phyloP scores from a whole-genome alignment of 2,113 vertebrate genomes.

The Anguilla rostrata region DNA sequence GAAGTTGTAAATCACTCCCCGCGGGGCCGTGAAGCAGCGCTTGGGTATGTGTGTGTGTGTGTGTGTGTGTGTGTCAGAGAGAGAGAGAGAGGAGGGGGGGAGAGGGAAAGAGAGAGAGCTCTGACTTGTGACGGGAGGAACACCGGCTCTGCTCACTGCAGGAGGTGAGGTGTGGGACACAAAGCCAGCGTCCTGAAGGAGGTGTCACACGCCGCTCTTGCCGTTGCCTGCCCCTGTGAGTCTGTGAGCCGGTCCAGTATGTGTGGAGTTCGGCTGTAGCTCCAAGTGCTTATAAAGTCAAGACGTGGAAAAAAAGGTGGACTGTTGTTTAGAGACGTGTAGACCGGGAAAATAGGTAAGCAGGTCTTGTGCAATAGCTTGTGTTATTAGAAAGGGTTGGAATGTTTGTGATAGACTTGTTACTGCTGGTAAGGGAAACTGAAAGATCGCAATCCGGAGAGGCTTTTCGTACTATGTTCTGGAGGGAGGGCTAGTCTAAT shows the following conservation, averaged over 20 bases:
- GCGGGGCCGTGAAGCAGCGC: slow-evolving; percentile 44
- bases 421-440: not conserved
- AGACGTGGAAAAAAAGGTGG: not conserved
- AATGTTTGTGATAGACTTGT: not conserved
- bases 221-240: not conserved
- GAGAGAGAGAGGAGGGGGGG: not conserved
- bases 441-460: not conserved
- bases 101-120: not conserved
- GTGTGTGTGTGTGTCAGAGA: not conserved
- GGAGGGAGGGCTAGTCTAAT: not conserved
- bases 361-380: not conserved
- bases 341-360: slow-evolving; percentile 18
- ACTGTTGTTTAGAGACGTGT: not conserved
- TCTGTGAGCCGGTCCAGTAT: not conserved
- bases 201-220: not conserved
- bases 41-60: slow-evolving; percentile 1
- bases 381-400: not conserved
- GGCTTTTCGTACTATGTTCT: not conserved
- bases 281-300: not conserved
- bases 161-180: slow-evolving; percentile 18
- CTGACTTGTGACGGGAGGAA: slow-evolving; percentile 37
- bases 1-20: slow-evolving; percentile 63
- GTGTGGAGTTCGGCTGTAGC: not conserved
- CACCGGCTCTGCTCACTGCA: slow-evolving; percentile 32
- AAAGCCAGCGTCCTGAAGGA: not conserved